Evolutionary conservation across 2,888 invertebrate species (phyloP).

Genomic region (Protophormia terraenovae): DNA sequence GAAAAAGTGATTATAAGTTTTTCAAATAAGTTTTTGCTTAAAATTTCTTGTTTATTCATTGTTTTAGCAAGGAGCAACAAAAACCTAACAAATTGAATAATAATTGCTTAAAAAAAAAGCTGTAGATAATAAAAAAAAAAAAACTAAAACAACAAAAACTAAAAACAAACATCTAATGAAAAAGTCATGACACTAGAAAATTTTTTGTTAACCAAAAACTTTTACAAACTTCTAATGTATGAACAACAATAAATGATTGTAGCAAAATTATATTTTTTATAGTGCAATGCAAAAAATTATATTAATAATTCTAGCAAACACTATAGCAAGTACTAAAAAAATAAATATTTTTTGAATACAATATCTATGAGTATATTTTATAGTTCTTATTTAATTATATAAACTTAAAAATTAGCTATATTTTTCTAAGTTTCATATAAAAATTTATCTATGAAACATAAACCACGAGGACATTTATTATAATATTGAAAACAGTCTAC

Average conservation of each 20-base stretch:
- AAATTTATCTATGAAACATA: conserved; percentile 84
- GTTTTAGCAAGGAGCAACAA: conserved; percentile 2
- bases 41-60: conserved; percentile 11
- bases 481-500: conserved; percentile 84
- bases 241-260: neutral
- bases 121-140: neutral
- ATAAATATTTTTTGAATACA: no score
- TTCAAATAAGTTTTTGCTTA: conserved; percentile 19
- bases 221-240: neutral
- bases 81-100: conserved; percentile 52
- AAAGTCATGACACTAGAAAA: conserved; percentile 57
- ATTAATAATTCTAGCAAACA: neutral
- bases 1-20: conserved; percentile 13
- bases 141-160: neutral
- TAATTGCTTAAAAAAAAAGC: conserved; percentile 49
- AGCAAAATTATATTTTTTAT: neutral
- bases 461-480: conserved; percentile 83
- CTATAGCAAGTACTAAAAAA: no score
- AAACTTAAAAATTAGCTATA: neutral
- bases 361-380: no score
- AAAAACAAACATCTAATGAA: conserved; percentile 40
- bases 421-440: conserved; percentile 48
- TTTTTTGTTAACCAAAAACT: conserved; percentile 12
- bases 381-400: neutral
- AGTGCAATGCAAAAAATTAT: no score